Base-by-base conservation (phyloP, 2,797 vertebrate species). In the Paedocypris micromegethes region DNA sequence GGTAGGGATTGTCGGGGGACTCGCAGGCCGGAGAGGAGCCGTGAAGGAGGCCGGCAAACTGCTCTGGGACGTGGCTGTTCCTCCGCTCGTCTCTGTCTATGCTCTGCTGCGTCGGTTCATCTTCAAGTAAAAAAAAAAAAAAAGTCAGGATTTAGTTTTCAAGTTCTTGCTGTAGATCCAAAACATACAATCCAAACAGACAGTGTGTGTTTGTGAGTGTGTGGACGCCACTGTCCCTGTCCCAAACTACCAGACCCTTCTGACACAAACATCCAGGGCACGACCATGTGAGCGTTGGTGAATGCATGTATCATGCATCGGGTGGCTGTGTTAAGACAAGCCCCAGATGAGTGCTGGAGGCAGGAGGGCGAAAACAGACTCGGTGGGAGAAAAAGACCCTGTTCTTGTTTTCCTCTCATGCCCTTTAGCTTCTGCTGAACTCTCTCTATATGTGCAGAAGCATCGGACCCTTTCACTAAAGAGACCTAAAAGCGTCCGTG, bases 1-100 rank as follows among this genome's bases (percentile, higher is more conserved):
- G 93, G 77, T 92, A 92, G 4, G 94, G 94, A 9, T 95, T 95
- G 61, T 95, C 93, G 0, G 94, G 95, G n/a, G 90, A 92, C 79
- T 97, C 94, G 71, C 91, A 97, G 0, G 92, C 92, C 5, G 95
- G 95, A 47, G 95, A 97, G 0, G 95, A 98, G 54, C 95, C 95
- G 79, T 98, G 95, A 49, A 98, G 92, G 6, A 98, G 91, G 77
- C 95, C 95, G 37, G 92, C 93, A 72, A 98, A 98, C 82, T 95
- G 93, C 71, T 93, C 93, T 0, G 93, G 88, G 0, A 95, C 84
- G 74, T 90, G 89, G 76, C 91, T 93, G 80, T 92, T 93, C 43
- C 92, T 90, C 72, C 87, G 90, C 2, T 93, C 90, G 54, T 83
- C 91, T 67, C 85, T 83, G 49, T 83, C 72, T 37, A 79, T 71